Conservation (phyloP, 2,888 invertebrate species). For the Polyommatus iphigenia region DNA sequence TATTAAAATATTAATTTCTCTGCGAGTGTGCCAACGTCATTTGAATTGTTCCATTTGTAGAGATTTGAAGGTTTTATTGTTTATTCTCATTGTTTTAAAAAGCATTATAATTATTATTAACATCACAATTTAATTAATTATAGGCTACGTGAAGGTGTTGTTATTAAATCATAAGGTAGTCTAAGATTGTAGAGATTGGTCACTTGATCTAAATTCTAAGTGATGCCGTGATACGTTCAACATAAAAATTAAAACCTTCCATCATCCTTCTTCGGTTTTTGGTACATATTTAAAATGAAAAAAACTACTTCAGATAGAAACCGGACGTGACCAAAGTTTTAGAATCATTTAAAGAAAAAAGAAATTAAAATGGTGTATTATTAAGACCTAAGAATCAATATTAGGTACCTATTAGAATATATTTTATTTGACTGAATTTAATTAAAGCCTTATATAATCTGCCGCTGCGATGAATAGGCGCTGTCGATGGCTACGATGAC, state of each 20-base stretch:
- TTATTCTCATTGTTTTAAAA: not conserved
- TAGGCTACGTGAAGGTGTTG: not conserved
- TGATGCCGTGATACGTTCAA: too few relatives aligned
- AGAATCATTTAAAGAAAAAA: too few relatives aligned
- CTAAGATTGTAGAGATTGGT: not conserved
- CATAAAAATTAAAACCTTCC: not conserved
- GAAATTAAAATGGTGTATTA: too few relatives aligned
- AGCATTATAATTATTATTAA: not conserved
- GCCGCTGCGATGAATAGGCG: not conserved
- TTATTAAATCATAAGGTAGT: not conserved
- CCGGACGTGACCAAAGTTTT: not conserved
- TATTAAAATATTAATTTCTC: conserved; percentile 38
- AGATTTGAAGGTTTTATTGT: not conserved
- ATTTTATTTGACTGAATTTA: not conserved
- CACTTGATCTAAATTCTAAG: too few relatives aligned
- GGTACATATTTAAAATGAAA: too few relatives aligned
- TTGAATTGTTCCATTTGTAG: not conserved
- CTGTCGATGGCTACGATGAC: conserved; percentile 8
- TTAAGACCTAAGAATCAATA: not conserved
- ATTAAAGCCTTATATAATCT: conserved; percentile 1
- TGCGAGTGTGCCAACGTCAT: conserved; percentile 27
- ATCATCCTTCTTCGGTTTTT: too few relatives aligned
- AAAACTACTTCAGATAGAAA: not conserved
- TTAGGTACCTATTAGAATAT: not conserved
- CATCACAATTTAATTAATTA: not conserved